These are phyloP conservation scores for Agonopterix heracliana DNA, from an alignment of 2,888 invertebrate species.

Conservation along the genomic window DNA sequence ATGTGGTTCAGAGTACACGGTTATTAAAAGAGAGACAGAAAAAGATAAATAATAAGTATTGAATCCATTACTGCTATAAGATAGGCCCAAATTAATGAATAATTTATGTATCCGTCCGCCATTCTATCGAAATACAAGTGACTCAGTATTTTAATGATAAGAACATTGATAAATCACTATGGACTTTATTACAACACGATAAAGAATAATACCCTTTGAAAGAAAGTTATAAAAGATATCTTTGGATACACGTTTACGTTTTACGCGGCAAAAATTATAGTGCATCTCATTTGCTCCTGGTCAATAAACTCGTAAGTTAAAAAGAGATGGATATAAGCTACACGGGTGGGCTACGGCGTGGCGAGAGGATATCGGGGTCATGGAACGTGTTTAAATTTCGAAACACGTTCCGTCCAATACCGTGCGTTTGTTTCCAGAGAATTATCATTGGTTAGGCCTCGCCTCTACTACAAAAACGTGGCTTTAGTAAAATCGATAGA, in stretches of 20 bases:
- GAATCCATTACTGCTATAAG: slow-evolving; percentile 1
- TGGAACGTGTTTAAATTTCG: slow-evolving; percentile 73
- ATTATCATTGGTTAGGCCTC: slow-evolving; percentile 55
- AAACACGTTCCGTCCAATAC: slow-evolving; percentile 69
- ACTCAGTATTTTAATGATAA: slow-evolving; percentile 13
- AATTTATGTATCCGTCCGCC: slow-evolving; percentile 41
- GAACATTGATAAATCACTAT: slow-evolving; percentile 15
- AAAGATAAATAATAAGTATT: background rate
- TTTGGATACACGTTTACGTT: slow-evolving; percentile 35
- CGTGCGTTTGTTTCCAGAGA: slow-evolving; percentile 49
- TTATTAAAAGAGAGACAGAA: background rate
- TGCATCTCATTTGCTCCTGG: slow-evolving; percentile 39
- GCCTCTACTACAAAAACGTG: slow-evolving; percentile 42
- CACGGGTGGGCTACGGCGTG: slow-evolving; percentile 31
- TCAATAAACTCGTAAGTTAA: slow-evolving; percentile 26
- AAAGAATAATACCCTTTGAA: slow-evolving; percentile 25
- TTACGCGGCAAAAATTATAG: slow-evolving; percentile 33
- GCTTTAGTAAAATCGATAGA: slow-evolving; percentile 51
- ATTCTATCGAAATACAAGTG: slow-evolving; percentile 40
- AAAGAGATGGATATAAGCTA: slow-evolving; percentile 42
- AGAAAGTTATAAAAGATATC: slow-evolving; percentile 39
- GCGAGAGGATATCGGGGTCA: slow-evolving; percentile 62
- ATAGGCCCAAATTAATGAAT: slow-evolving; percentile 41
- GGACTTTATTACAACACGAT: slow-evolving; percentile 22
- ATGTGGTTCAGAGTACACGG: background rate